Base-by-base conservation (phyloP, 2,797 vertebrate genomes). In the Meda fulgida region DNA sequence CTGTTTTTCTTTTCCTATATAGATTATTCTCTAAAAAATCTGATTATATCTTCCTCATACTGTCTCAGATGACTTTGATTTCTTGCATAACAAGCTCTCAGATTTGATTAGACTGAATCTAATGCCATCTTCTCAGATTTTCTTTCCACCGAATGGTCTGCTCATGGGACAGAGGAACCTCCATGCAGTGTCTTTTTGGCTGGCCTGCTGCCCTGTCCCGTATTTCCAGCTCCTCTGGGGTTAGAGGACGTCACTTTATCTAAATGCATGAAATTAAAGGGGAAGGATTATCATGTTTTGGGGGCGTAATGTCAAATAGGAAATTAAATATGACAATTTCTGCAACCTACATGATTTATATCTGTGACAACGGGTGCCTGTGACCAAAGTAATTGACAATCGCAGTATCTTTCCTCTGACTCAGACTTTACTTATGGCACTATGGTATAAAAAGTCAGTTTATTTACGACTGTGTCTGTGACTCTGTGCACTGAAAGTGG, bases 71-170 rank as follows among this genome's bases (percentile, higher is more conserved):
- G 7, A 77, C 34, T 79, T 80, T 21, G n/a, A 70, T 83, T 66
- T 83, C 71, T 48, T 84, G 26, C 51, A 4, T 53, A 66, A 73
- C 63, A 63, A n/a, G 34, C 79, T 43, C 75, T 86, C 31, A 75
- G 51, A 88, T 87, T 80, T 83, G 82, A 89, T 88, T 89, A 85
- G 77, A 66, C 63, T 60, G 36, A 78, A 85, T 84, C 78, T 75
- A 58, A 81, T 51, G 40, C 13, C 26, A 34, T 82, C 31, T 19
- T 40, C 29, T 53, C 71, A 70, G 51, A 80, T 71, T 80, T 78
- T 51, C 81, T 69, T 85, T 85, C 70, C 66, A 76, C 78, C 3
- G 48, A 55, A 63, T 3, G 23, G 38, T 58, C 65, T 69, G 34
- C 26, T 70, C 48, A 19, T 84, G 26, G 67, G 53, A 78, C 53